A percentile compares a stretch with the other conserved stretches of the same genome.
These are phyloP conservation scores for Polypterus senegalus DNA, from an alignment of 2,113 vertebrate species.

Conservation along the genomic window DNA sequence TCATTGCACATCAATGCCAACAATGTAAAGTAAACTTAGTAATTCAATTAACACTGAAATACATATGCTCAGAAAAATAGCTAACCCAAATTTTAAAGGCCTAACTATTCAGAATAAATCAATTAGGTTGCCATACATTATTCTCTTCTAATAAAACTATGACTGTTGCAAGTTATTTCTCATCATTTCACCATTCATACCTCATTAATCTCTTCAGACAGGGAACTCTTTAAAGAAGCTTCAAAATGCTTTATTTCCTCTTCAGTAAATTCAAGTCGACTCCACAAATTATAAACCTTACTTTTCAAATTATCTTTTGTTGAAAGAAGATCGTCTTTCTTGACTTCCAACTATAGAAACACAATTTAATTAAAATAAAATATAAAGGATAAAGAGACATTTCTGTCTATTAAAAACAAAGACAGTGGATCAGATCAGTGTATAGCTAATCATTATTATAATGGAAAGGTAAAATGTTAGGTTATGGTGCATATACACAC, in stretches of 20 bases:
- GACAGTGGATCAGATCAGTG: neutral
- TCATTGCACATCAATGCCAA: too few relatives aligned
- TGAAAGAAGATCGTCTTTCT: slow-evolving; percentile 22
- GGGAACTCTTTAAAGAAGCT: slow-evolving; percentile 10
- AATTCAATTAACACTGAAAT: too few relatives aligned
- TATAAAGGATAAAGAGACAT: neutral
- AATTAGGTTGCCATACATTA: too few relatives aligned
- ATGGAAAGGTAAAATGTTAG: neutral
- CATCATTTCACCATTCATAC: slow-evolving; percentile 14
- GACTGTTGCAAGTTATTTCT: neutral
- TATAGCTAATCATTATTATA: neutral
- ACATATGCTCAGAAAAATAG: too few relatives aligned
- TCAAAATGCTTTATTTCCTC: slow-evolving; percentile 18
- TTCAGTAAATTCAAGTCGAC: slow-evolving; percentile 24
- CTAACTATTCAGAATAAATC: too few relatives aligned
- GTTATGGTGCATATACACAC: neutral
- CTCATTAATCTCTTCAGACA: slow-evolving; percentile 26
- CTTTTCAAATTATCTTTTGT: slow-evolving; percentile 26
- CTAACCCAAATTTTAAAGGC: too few relatives aligned
- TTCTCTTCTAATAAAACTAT: too few relatives aligned
- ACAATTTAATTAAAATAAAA: neutral
- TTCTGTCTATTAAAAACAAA: neutral
- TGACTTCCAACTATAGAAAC: slow-evolving; percentile 22
- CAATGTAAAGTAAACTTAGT: too few relatives aligned
- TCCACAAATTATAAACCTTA: slow-evolving; percentile 24